Evolutionary conservation across 2,113 vertebrate genomes (phyloP).

Genomic region (Lichenostomus cassidix): DNA sequence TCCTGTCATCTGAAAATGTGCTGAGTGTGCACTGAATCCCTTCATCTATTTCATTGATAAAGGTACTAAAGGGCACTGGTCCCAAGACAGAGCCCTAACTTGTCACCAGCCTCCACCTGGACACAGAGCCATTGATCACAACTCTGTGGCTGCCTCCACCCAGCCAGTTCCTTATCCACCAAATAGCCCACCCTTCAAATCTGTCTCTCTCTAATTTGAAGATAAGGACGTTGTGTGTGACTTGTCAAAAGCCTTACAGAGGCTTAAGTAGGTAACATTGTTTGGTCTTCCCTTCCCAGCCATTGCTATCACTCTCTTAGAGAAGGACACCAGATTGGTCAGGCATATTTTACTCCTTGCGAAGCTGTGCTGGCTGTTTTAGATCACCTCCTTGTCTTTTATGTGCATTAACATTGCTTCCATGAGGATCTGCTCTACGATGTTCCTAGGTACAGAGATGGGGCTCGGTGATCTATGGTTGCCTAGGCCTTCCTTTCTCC

Average conservation of each 20-base stretch:
- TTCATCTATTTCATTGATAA: neutral
- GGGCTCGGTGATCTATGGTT: neutral
- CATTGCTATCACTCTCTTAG: neutral
- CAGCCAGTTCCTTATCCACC: neutral
- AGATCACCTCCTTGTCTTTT: neutral
- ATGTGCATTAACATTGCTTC: neutral
- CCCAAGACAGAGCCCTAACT: neutral
- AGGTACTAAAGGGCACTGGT: neutral
- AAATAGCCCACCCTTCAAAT: neutral
- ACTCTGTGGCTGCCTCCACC: neutral
- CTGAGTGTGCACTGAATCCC: accelerated
- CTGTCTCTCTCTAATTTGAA: neutral
- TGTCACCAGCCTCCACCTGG: neutral
- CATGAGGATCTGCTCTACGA: neutral
- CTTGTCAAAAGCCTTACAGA: neutral
- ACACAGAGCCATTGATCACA: neutral
- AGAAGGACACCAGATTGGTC: neutral
- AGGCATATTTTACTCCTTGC: neutral
- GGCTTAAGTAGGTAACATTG: neutral
- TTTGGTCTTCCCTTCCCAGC: neutral
- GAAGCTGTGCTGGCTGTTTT: neutral
- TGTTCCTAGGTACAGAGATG: neutral
- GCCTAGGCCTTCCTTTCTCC: neutral
- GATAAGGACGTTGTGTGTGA: neutral
- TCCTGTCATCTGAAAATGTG: neutral